Conservation (phyloP, 2,113 vertebrate species). For the Neoarius graeffei region DNA sequence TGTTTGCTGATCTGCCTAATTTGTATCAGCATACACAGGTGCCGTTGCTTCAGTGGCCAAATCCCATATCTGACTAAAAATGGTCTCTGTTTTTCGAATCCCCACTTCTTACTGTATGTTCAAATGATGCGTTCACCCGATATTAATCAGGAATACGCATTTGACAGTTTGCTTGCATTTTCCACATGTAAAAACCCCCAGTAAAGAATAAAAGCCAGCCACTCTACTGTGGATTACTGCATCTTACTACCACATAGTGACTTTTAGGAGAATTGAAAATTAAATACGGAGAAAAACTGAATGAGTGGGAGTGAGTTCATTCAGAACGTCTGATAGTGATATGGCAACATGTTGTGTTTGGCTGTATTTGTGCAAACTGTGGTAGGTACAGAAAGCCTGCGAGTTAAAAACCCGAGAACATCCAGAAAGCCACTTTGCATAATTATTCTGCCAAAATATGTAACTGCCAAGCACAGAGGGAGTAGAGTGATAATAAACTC, state of each 20-base stretch:
- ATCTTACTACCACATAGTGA: background rate
- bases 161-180: background rate
- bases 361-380: background rate
- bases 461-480: background rate
- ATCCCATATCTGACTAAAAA: background rate
- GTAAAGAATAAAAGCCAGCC: background rate
- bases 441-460: background rate
- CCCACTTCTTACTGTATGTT: background rate
- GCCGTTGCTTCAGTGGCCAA: background rate
- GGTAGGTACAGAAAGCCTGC: background rate
- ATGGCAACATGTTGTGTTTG: background rate
- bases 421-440: background rate
- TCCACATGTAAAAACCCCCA: background rate
- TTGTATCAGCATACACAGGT: background rate
- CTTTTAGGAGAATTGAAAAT: background rate
- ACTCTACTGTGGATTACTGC: too few relatives aligned
- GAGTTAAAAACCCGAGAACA: background rate
- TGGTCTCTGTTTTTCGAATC: background rate
- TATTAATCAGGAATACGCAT: background rate
- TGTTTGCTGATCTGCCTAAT: background rate
- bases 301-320: background rate
- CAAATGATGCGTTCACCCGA: background rate
- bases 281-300: background rate
- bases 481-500: background rate
- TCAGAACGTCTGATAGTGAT: background rate